These are phyloP conservation scores for Nemapogon koenigi DNA, from an alignment of 2,888 invertebrate species.

Conservation along the genomic window DNA sequence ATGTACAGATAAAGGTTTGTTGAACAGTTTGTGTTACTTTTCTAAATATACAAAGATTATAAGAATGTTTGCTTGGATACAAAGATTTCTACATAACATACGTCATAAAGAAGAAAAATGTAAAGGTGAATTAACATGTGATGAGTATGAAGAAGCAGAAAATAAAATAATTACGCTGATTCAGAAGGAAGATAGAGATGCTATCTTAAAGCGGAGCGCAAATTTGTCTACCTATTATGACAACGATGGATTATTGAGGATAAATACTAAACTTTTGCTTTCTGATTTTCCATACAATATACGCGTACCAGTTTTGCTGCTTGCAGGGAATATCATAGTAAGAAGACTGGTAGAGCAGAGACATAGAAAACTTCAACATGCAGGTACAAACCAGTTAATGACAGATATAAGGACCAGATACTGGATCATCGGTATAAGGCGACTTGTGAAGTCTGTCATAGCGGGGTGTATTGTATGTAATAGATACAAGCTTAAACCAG, in stretches of 20 bases:
- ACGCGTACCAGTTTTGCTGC: slow-evolving; percentile 7
- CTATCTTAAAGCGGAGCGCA: neutral
- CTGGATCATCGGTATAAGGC: slow-evolving; percentile 10
- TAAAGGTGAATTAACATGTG: slow-evolving; percentile 1
- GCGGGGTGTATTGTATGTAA: slow-evolving; percentile 9
- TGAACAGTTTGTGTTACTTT: slow-evolving; percentile 1
- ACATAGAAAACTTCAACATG: slow-evolving; percentile 8
- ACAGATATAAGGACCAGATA: slow-evolving; percentile 6
- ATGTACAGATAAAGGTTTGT: neutral
- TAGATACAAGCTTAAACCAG: slow-evolving; percentile 1
- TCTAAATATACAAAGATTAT: slow-evolving; percentile 8
- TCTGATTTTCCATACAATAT: slow-evolving; percentile 1
- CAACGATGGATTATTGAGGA: slow-evolving; percentile 7
- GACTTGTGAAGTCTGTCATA: slow-evolving; percentile 2
- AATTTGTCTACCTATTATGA: slow-evolving; percentile 1
- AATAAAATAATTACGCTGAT: slow-evolving; percentile 4
- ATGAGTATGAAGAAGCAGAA: slow-evolving; percentile 4
- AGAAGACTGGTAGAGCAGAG: neutral
- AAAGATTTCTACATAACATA: slow-evolving; percentile 3
- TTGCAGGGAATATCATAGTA: slow-evolving; percentile 2
- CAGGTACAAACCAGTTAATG: slow-evolving; percentile 7
- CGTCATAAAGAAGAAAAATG: neutral
- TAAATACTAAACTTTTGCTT: slow-evolving; percentile 7
- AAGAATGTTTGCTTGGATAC: slow-evolving; percentile 10
- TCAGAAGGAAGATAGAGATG: neutral